Evolutionary conservation across 2,113 vertebrate species (phyloP).

Genomic region (Anarrhichthys ocellatus): DNA sequence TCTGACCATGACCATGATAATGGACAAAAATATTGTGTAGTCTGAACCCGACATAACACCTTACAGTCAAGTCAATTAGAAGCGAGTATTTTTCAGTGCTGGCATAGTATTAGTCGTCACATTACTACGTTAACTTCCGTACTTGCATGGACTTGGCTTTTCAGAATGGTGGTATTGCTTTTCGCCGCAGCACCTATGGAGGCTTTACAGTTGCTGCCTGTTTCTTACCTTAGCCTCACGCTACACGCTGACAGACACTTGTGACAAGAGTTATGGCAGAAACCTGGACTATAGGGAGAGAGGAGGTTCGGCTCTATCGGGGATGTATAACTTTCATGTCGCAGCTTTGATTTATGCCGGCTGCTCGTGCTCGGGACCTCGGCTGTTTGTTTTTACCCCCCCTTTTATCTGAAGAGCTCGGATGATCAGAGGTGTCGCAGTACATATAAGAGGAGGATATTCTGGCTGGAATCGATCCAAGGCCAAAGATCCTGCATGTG

Average conservation of each 20-base stretch:
- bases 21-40: not conserved
- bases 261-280: not conserved
- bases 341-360: constrained; percentile 22
- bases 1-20: not conserved
- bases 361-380: constrained; percentile 33
- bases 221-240: not conserved
- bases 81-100: not conserved
- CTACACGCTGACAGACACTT: not conserved
- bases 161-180: not conserved
- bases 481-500: constrained; percentile 37
- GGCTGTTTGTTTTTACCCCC: not conserved
- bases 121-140: not conserved
- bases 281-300: not conserved
- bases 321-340: not conserved
- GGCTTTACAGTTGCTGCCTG: not conserved
- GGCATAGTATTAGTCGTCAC: not conserved
- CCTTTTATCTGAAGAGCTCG: constrained; percentile 5
- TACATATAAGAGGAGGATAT: constrained; percentile 14
- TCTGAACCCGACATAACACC: not conserved
- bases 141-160: not conserved
- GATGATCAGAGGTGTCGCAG: constrained; percentile 31
- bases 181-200: not conserved
- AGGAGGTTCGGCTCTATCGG: not conserved
- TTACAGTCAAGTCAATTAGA: not conserved
- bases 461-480: constrained; percentile 16